Evolutionary conservation across 2,113 vertebrate species (phyloP), one percentile per base, ranked within the genome.

Genomic region (Scytalopus superciliaris): DNA sequence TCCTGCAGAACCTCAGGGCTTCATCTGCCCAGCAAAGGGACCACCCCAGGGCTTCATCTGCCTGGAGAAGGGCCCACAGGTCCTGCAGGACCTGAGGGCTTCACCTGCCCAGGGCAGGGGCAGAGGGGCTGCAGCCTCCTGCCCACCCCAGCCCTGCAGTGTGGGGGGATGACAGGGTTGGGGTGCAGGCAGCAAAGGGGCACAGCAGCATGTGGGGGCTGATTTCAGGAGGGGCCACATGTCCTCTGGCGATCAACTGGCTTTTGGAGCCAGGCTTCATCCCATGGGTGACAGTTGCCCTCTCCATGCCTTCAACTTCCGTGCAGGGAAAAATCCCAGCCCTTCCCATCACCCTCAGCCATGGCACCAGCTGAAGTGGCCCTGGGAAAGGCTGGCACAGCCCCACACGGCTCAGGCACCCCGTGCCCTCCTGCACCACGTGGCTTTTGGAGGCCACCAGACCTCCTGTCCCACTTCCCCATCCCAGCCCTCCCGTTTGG

Each of bases 81-180:
- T 44, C 14, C 42, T 67, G 30, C 42, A 63, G 75, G 10, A 4
- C 30, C 18, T 23, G 24, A 78, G 47, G 39, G 60, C 9, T 50
- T 44, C 37, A 35, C n/a, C 35, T 40, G 23, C 13, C 28, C 25
- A 22, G 47, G 30, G 24, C 33, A 74, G 28, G 35, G 44, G n/a
- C 28, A 53, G 47, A 76, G 55, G 55, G 40, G 21, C 30, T 0
- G 0, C 9, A 23, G 62, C 40, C 15, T 33, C 53, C 18, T 3
- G 1, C 12, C 53, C 4, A 0, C 52, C 55, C 27, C 9, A 21
- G 44, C 27, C 24, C 35, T 0, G 0, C 8, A 3, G 42, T 7
- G 2, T 22, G 30, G 31, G n/a, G 44, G 39, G 52, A 27, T 47
- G 49, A 30, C 45, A 60, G 66, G 27, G 19, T 12, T 1, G 0